Base-by-base conservation (phyloP, 2,888 invertebrate genomes). In the Amphimallon solstitiale region DNA sequence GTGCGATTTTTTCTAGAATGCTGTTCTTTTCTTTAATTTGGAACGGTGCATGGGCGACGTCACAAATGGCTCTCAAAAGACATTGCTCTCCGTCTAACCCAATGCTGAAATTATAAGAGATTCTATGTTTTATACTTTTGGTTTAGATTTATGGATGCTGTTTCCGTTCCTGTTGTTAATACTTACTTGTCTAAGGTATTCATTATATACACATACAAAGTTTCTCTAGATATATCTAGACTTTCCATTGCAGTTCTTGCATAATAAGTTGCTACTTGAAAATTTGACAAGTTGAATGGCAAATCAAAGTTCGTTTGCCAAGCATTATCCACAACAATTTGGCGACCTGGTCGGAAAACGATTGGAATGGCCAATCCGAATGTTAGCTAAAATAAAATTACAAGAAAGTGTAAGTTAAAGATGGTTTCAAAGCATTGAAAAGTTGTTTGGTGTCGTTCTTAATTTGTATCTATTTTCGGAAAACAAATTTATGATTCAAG, bases 1-100 rank as follows among this genome's bases (percentile, higher is more conserved):
- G 79, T 12, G 82, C 79, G 37, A 84, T 80, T 45, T 77, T 76
- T 67, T 84, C 83, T 37, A 85, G 69, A 15, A 84, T 73, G 48
- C 77, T 79, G 72, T 84, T 82, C 40, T 79, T 71, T 15, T 77
- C 73, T 23, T 73, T 74, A 14, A 77, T 70, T 61, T 79, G 75
- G 74, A 80, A 74, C 0, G 80, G 80, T 40, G 73, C 72, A 64
- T 80, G 78, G 0, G 78, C 73, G 35, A 80, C 73, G 70, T 81
- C 80, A 56, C 80, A 81, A 49, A 80, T 76, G 1, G 78, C 68
- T 37, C 78, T 70, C 15, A 78, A 69, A 2, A 80, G 65, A 59
- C 80, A 81, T 23, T 77, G 68, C 61, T 78, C 73, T 0, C 80
- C 80, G 34, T 78, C 69, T 34, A 80, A 67, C 10, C 78, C 78